Evolutionary conservation across 1,140 invertebrate genomes (phyloP).

Genomic region (Panagrolaimus sp.): DNA sequence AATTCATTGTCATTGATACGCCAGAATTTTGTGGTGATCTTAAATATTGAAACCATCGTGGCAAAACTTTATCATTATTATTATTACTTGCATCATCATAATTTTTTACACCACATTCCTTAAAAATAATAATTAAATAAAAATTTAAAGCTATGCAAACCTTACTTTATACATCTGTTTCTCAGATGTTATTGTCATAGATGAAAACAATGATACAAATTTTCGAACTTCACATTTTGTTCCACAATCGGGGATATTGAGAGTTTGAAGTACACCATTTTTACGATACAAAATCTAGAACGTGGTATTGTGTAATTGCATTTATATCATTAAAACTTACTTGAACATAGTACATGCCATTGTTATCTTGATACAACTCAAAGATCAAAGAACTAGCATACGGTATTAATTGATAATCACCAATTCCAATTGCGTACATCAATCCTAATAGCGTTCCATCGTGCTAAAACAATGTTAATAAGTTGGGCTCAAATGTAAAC

Average conservation of each 20-base stretch:
- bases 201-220: background rate
- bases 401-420: slow-evolving; percentile 15
- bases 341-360: background rate
- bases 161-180: background rate
- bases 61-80: too few species aligned
- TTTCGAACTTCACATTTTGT: background rate
- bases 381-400: slow-evolving; percentile 14
- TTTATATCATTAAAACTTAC: background rate
- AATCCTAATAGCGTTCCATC: slow-evolving; percentile 1
- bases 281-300: background rate
- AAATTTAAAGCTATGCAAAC: too few species aligned
- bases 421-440: background rate
- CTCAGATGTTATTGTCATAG: background rate
- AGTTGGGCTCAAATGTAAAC: too few species aligned
- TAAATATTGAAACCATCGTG: too few species aligned
- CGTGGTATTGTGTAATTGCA: too few species aligned
- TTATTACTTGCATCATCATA: too few species aligned
- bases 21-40: too few species aligned
- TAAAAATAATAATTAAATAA: too few species aligned
- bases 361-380: slow-evolving; percentile 11
- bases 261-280: background rate
- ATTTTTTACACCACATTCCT: too few species aligned
- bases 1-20: too few species aligned
- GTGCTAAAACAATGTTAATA: background rate
- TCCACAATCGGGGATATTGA: background rate